Base-by-base conservation (phyloP, 2,888 invertebrate genomes). In the Malthinus seriepunctatus region DNA sequence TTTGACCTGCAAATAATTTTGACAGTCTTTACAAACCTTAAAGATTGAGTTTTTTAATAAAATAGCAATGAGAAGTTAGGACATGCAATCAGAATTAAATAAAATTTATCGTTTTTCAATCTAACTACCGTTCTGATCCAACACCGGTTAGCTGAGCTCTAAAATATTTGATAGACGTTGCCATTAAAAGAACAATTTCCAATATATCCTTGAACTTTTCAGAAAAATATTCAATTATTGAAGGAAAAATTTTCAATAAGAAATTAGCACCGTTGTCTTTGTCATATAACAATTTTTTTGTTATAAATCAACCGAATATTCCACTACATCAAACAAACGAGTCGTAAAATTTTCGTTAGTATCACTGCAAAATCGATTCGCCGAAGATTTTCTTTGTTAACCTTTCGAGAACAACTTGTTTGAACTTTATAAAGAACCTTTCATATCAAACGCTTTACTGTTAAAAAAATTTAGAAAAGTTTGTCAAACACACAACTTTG, bases 381-480 rank as follows among this genome's bases (percentile, higher is more conserved):
- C n/a, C 53, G 46, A 55, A 55, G 48, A 34, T 34, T 48, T 33
- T 44, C 55, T 55, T 48, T 55, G 55, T 49, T 55, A 55, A 55
- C 55, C 48, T 55, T 55, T 49, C 39, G 39, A 32, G 55, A 39
- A 34, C 47, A 49, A 47, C 55, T 55, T 55, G 55, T 48, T 49
- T 55, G 55, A 55, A 42, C 48, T 48, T 32, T 55, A 49, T 49
- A 55, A 55, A 49, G 34, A 39, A 48, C 11, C 54, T 48, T 38
- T 55, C 55, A 55, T 48, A 55, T 38, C 48, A 55, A 49, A 38
- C 23, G 48, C 42, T 48, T 55, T 47, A 48, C 32, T 55, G 42
- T 34, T 8, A 48, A 55, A 48, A 33, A 39, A 55, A 49, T 55
- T 48, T 48, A 42, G 32, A 49, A 31, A 51, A 55, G 48, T 48